Base-by-base conservation (phyloP, 2,888 invertebrate species). In the Phlogophora meticulosa region DNA sequence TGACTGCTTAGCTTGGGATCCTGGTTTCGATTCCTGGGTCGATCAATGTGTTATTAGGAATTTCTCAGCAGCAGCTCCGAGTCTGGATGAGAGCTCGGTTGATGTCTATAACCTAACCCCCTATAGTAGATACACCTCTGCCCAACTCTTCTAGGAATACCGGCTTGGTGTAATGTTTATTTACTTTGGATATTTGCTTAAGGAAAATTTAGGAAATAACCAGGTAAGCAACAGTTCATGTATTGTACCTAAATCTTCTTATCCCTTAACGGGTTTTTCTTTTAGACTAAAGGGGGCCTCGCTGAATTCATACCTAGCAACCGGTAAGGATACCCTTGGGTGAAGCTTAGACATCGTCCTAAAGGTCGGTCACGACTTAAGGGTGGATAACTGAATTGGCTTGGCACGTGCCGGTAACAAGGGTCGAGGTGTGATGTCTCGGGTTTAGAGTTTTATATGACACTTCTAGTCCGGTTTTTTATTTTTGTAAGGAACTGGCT, bases 361-460 rank as follows among this genome's bases (percentile, higher is more conserved):
- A 61, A 52, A 69, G 80, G 76, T 69, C 76, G 38, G 43, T 42
- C 32, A 20, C 42, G 38, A 69, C 46, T 64, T 75, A 45, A 69
- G 38, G 22, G 22, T 56, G 59, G 64, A 65, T 80, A 76, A 80
- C 76, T 79, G 69, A 76, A 76, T 76, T 79, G 76, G 42, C 51
- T 57, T 43, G 58, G 64, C 57, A 69, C 80, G 80, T 71, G 53
- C 48, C 58, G 42, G 43, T 65, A 57, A 68, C 61, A 57, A 59
- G 59, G 70, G 77, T 80, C 45, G 63, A 55, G 59, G 46, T 74
- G 75, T 78, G 55, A 72, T 51, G 57, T 53, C 32, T 11, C 17
- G 42, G 15, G 43, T 43, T 56, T 62, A 40, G 38, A 20, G 38
- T 48, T 74, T 76, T 56, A 72, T 62, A 36, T 43, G 38, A 52